Base-by-base conservation (phyloP, 2,888 invertebrate species). In the Brenthis ino region DNA sequence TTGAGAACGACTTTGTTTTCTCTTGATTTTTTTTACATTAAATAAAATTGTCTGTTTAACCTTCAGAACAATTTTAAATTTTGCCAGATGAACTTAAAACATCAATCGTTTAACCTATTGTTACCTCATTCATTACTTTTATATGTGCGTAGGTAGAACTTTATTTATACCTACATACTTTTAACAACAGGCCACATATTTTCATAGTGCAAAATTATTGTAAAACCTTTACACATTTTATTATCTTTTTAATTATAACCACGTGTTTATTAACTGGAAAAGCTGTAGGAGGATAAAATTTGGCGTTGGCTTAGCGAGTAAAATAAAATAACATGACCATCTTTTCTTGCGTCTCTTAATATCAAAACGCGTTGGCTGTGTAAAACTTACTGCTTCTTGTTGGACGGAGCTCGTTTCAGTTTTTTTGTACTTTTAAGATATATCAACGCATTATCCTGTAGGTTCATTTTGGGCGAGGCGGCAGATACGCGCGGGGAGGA, bases 401-500 rank as follows among this genome's bases (percentile, higher is more conserved):
- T 71, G 71, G 64, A 33, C 64, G 64, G 64, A 48, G 67, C 57
- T 61, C 11, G 58, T 82, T 85, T 87, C 60, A 64, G 55, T 66
- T 76, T 75, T 88, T 89, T 88, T 86, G 80, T 83, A 86, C 83
- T 82, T 88, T 84, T 85, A 86, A 86, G 88, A 89, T 88, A 86
- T 85, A 90, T 89, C 88, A 87, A 85, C 83, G 84, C 83, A 87
- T 89, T 89, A 91, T 91, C 89, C 91, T 89, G 89, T 85, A 84
- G 80, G 86, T 80, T 79, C 81, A 85, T 82, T 85, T 87, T 82
- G 85, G 84, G 84, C 77, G 84, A 80, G 83, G 77, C 70, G 60
- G 73, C 37, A 57, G 66, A 72, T 28, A 47, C n/a, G 57, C 48
- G 72, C 65, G 70, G 75, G 73, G 73, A 71, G 71, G 76, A 68